Evolutionary conservation across 2,797 vertebrate genomes (phyloP), one percentile per base, ranked within the genome.

Genomic region (Lepilemur ruficaudatus): DNA sequence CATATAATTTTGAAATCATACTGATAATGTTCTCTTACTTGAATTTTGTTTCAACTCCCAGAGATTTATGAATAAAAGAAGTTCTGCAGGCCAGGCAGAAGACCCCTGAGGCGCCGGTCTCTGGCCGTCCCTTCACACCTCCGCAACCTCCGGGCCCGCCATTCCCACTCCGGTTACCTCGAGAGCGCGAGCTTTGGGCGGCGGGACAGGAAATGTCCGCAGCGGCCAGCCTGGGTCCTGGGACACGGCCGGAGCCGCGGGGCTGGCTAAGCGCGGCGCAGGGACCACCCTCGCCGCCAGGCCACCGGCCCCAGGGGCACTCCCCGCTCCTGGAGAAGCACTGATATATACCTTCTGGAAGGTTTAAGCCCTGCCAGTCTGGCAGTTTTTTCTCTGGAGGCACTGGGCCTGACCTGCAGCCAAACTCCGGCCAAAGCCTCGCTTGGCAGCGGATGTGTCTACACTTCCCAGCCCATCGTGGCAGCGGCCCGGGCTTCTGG

Each of bases 11-110:
- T 38, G 30, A 91, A 89, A 55, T n/a, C 57, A 11, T 65, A 22
- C 55, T 81, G 23, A 30, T 69, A 65, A 13, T 93, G 85, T 79
- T 61, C 32, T 43, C 32, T 91, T 32, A n/a, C 30, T 69, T 52
- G 46, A 91, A 93, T 97, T 95, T 88, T 84, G 86, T 96, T 70
- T 93, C 48, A 84, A 84, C 20, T 94, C 65, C 43, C 32, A 55
- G 46, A 48, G 41, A 35, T 48, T 43, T 79, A 72, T 61, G 76
- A 91, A 83, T 76, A 46, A 69, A 93, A 88, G 35, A 63, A 41
- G 52, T 61, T 70, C 23, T 76, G 22, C 73, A 41, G 35, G 20
- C 28, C 35, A 78, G 43, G 32, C 55, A 50, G 7, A 86, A 89
- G 82, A 63, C 50, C 13, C 22, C n/a, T 14, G 63, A 89, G 91